Percentiles rank a stretch among this genome's conserved stretches.
Evolutionary conservation across 2,113 vertebrate genomes (phyloP).

Genomic region (Triplophysa dalaica): DNA sequence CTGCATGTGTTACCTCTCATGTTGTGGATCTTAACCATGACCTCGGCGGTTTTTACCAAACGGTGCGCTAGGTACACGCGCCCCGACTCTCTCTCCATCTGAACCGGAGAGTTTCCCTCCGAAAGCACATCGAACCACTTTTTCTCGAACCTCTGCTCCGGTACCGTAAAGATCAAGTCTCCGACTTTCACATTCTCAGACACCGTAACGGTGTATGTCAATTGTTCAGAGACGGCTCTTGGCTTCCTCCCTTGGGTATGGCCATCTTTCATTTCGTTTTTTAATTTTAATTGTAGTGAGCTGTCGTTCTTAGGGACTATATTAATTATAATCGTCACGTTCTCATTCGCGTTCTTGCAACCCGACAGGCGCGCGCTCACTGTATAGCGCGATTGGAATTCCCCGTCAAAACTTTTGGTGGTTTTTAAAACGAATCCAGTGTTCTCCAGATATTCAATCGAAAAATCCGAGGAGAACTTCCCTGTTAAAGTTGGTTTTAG

Average conservation of each 20-base stretch:
- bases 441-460: slow-evolving; percentile 52
- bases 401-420: slow-evolving; percentile 71
- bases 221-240: slow-evolving; percentile 66
- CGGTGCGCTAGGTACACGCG: slow-evolving; percentile 75
- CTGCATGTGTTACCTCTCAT: slow-evolving; percentile 70
- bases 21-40: slow-evolving; percentile 78
- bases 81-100: slow-evolving; percentile 80
- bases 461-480: slow-evolving; percentile 65
- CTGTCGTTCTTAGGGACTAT: slow-evolving; percentile 76
- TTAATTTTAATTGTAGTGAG: slow-evolving; percentile 63
- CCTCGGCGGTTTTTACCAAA: slow-evolving; percentile 72
- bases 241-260: slow-evolving; percentile 55
- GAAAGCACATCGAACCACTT: slow-evolving; percentile 79
- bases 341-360: slow-evolving; percentile 40
- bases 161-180: slow-evolving; percentile 82
- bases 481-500: slow-evolving; percentile 58
- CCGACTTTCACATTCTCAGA: slow-evolving; percentile 72
- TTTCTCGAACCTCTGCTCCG: slow-evolving; percentile 72
- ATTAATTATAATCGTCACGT: slow-evolving; percentile 64
- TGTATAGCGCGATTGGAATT: slow-evolving; percentile 69
- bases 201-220: slow-evolving; percentile 74
- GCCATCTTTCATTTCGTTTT: slow-evolving; percentile 58
- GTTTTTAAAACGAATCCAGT: slow-evolving; percentile 65
- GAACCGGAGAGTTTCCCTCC: slow-evolving; percentile 67
- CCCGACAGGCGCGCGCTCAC: slow-evolving; percentile 61